phyloP scores from a whole-genome alignment of 2,888 invertebrate species.

The Smittia sp. region DNA sequence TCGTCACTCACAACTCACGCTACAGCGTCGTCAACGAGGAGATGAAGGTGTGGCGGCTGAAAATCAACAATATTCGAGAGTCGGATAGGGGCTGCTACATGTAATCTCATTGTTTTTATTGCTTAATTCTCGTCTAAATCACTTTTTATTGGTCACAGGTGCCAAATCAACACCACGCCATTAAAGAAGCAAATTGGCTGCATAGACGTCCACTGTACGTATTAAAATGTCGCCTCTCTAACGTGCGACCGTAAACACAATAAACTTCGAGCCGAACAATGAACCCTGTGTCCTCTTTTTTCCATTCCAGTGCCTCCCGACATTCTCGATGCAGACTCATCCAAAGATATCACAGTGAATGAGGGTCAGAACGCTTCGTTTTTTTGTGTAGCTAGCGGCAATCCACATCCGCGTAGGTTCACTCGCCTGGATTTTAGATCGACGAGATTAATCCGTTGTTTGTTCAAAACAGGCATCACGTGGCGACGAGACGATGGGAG shows the following conservation, averaged over 20 bases:
- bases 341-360: slow-evolving; percentile 68
- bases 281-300: slow-evolving; percentile 16
- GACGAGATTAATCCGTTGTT: slow-evolving; percentile 11
- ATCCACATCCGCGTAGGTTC: slow-evolving; percentile 59
- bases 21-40: slow-evolving; percentile 69
- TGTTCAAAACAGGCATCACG: slow-evolving; percentile 55
- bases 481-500: slow-evolving; percentile 64
- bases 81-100: slow-evolving; percentile 75
- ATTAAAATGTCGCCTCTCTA: not conserved
- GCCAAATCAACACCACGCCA: slow-evolving; percentile 72
- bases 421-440: not conserved
- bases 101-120: slow-evolving; percentile 46
- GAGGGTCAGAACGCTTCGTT: slow-evolving; percentile 74
- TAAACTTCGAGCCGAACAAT: slow-evolving; percentile 15
- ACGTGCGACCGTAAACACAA: not conserved
- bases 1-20: slow-evolving; percentile 71
- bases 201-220: slow-evolving; percentile 72
- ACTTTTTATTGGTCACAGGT: slow-evolving; percentile 47
- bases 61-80: slow-evolving; percentile 69
- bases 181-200: slow-evolving; percentile 77
- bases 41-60: slow-evolving; percentile 69
- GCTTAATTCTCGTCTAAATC: not conserved
- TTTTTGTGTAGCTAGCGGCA: slow-evolving; percentile 69
- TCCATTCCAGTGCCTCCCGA: slow-evolving; percentile 71
- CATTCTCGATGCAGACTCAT: slow-evolving; percentile 72